Percentiles rank a stretch among this genome's conserved stretches.
Evolutionary conservation across 1,140 invertebrate genomes (phyloP).

Genomic region (Brachionus asplanchnoidis): DNA sequence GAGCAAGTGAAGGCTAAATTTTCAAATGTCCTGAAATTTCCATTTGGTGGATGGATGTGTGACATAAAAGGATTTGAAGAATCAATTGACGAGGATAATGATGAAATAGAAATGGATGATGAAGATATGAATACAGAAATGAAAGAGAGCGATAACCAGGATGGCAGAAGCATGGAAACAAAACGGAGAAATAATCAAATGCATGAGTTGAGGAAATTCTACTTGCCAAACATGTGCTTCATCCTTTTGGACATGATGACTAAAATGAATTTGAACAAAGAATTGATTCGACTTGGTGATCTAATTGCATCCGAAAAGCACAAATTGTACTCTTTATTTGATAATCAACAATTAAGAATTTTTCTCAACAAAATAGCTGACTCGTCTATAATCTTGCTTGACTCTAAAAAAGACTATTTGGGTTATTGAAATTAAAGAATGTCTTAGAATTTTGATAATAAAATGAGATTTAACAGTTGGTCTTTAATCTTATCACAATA

Average conservation of each 20-base stretch:
- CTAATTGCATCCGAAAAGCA: conserved; percentile 71
- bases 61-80: neutral
- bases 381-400: conserved; percentile 26
- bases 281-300: conserved; percentile 73
- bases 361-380: conserved; percentile 36
- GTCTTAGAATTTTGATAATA: neutral
- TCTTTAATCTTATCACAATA: neutral
- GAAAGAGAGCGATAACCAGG: neutral
- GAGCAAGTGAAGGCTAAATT: conserved; percentile 37
- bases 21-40: conserved; percentile 23
- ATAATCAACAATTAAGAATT: conserved; percentile 15
- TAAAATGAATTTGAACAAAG: conserved; percentile 68
- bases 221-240: conserved; percentile 71
- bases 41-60: conserved; percentile 33
- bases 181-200: conserved; percentile 63
- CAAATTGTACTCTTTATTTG: conserved; percentile 63
- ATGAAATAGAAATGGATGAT: neutral
- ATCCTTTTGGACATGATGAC: conserved; percentile 74
- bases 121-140: neutral
- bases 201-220: conserved; percentile 68
- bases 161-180: conserved; percentile 46
- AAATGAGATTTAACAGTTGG: neutral
- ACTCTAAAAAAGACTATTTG: conserved; percentile 27
- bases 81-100: neutral
- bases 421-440: neutral